Evolutionary conservation across 1,140 invertebrate genomes (phyloP).

Genomic region (Neodiprion pinetum): DNA sequence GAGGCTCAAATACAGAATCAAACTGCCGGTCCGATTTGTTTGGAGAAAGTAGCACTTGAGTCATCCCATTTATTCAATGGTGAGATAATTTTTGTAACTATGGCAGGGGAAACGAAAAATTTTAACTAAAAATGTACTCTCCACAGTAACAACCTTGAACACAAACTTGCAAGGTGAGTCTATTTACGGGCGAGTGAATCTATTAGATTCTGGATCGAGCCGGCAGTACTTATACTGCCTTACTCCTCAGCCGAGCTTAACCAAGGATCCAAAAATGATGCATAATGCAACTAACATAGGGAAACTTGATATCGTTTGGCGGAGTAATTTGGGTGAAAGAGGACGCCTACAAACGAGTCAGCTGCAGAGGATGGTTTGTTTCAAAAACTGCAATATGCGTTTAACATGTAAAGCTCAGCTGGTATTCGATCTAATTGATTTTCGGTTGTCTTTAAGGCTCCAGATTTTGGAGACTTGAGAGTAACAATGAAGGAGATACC

Average conservation of each 20-base stretch:
- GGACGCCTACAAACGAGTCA: conserved; percentile 96
- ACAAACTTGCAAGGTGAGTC: conserved; percentile 69
- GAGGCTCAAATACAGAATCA: conserved; percentile 98
- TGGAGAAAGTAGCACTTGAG: conserved; percentile 92
- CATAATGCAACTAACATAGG: conserved; percentile 90
- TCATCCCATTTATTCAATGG: conserved; percentile 87
- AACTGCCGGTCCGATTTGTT: conserved; percentile 85
- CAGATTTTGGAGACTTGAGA: conserved; percentile 87
- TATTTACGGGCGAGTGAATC: conserved; percentile 86
- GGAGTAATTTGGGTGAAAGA: conserved; percentile 93
- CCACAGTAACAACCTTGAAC: conserved; percentile 71
- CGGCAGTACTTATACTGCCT: conserved; percentile 95
- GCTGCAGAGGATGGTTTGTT: conserved; percentile 82
- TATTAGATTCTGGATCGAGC: conserved; percentile 78
- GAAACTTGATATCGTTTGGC: conserved; percentile 97
- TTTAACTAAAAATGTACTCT: conserved; percentile 16
- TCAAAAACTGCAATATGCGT: too few relatives aligned
- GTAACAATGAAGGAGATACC: conserved; percentile 84
- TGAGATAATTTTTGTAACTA: conserved; percentile 41
- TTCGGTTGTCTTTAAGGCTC: conserved; percentile 66
- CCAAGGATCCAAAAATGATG: conserved; percentile 76
- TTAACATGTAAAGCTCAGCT: neutral
- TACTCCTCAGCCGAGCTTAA: conserved; percentile 76
- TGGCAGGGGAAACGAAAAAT: neutral
- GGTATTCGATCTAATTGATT: neutral